These are phyloP conservation scores for Thaleichthys pacificus DNA, from an alignment of 2,797 vertebrate genomes.

Conservation along the genomic window DNA sequence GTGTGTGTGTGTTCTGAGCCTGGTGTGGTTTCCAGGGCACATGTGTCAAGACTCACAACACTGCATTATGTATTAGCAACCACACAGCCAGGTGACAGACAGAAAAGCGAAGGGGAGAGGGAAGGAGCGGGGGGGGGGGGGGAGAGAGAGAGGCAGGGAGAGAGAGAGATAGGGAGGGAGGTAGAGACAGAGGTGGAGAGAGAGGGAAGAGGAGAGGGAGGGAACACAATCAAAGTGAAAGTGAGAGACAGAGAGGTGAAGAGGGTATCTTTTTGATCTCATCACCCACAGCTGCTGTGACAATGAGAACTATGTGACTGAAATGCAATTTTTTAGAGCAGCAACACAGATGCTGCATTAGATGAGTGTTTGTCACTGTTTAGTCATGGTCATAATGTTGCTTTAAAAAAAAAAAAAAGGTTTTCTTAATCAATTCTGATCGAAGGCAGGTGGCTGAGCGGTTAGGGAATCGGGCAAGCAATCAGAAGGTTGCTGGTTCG, in stretches of 20 bases:
- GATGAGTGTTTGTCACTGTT: not conserved
- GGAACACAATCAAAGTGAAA: not conserved
- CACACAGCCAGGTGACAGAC: conserved; percentile 43
- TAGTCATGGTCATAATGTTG: no score
- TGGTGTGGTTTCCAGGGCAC: not conserved
- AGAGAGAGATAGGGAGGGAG: conserved; percentile 1
- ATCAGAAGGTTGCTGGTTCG: no score
- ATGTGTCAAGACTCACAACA: conserved; percentile 4
- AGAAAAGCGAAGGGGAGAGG: conserved; percentile 6
- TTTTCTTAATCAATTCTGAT: not conserved
- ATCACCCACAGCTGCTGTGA: not conserved
- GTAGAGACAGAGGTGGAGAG: not conserved
- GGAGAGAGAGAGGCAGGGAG: conserved; percentile 9
- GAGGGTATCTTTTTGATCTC: not conserved
- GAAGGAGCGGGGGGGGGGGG: not conserved
- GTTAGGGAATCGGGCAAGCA: no score
- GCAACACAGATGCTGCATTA: not conserved
- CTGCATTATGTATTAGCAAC: conserved; percentile 60
- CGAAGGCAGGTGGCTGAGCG: no score
- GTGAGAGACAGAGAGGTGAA: not conserved
- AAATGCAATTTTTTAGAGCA: no score
- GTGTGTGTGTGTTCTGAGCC: conserved; percentile 19
- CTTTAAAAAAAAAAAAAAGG: no score
- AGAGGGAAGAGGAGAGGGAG: not conserved
- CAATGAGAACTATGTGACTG: not conserved